These are phyloP conservation scores for Microtus ochrogaster DNA, from an alignment of 2,113 vertebrate species.

Conservation along the genomic window DNA sequence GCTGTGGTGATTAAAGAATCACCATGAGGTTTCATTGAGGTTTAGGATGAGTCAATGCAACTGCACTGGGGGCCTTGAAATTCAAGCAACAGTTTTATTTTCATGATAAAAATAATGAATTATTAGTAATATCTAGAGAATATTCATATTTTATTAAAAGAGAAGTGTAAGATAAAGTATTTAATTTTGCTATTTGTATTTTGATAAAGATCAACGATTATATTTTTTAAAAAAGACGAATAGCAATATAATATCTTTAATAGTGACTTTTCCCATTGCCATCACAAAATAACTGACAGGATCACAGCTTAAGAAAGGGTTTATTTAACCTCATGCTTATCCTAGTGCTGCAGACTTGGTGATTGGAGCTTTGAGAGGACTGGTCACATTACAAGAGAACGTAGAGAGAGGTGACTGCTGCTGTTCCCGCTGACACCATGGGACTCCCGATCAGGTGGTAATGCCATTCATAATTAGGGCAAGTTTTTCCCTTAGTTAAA, in stretches of 20 bases:
- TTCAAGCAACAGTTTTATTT: slow-evolving; percentile 7
- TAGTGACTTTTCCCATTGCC: not conserved
- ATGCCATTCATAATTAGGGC: not conserved
- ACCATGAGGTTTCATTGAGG: not conserved
- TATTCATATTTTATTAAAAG: not conserved
- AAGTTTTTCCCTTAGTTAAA: not conserved
- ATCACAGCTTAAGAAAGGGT: not conserved
- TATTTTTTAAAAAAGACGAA: not conserved
- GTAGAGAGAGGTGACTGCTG: not conserved
- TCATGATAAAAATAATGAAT: not conserved
- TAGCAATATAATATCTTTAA: not conserved
- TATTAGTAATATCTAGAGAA: not conserved
- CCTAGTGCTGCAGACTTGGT: too few species aligned
- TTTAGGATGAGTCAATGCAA: not conserved
- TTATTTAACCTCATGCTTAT: too few species aligned
- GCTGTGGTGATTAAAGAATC: not conserved
- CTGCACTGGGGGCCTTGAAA: not conserved
- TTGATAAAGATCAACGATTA: not conserved
- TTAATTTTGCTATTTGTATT: not conserved
- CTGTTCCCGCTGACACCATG: not conserved
- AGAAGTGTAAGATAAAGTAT: not conserved
- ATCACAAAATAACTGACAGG: not conserved
- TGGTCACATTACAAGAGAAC: not conserved
- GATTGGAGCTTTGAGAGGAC: not conserved
- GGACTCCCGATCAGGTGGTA: not conserved